Evolutionary conservation across 2,113 vertebrate species (phyloP).

Genomic region (Promerops cafer): DNA sequence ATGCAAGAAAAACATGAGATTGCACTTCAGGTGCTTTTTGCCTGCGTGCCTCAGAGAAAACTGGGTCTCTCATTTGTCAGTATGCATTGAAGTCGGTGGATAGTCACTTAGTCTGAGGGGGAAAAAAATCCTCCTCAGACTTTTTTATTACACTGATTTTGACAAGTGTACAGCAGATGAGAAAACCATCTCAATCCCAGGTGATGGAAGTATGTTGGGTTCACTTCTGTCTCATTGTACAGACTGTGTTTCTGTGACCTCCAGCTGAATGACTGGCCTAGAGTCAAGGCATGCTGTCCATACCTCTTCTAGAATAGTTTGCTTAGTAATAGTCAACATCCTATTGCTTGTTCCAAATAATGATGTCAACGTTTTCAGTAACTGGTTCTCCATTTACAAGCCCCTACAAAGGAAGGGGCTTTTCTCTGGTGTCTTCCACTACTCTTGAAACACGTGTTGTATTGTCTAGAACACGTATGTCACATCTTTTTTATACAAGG

Average conservation of each 20-base stretch:
- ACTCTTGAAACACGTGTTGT: background rate
- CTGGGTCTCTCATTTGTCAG: background rate
- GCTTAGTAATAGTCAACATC: background rate
- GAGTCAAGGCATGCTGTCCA: background rate
- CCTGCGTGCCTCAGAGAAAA: background rate
- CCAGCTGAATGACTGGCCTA: background rate
- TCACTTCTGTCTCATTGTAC: background rate
- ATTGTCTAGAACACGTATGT: background rate
- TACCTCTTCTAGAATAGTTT: background rate
- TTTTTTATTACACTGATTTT: background rate
- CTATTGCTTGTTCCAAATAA: background rate
- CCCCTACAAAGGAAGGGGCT: background rate
- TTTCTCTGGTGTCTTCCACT: background rate
- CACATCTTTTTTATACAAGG: background rate
- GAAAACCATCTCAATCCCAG: background rate
- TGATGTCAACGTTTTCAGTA: background rate
- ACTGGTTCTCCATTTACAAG: background rate
- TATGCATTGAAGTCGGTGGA: background rate
- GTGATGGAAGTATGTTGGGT: background rate
- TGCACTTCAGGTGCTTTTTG: background rate
- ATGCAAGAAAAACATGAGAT: background rate
- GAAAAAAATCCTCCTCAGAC: background rate
- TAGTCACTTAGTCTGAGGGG: background rate
- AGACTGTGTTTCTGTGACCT: background rate
- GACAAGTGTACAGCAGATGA: background rate